A percentile compares a stretch with the other conserved stretches of the same genome.
Conservation (phyloP, 2,888 invertebrate species). For the Caenorhabditis sp. region DNA sequence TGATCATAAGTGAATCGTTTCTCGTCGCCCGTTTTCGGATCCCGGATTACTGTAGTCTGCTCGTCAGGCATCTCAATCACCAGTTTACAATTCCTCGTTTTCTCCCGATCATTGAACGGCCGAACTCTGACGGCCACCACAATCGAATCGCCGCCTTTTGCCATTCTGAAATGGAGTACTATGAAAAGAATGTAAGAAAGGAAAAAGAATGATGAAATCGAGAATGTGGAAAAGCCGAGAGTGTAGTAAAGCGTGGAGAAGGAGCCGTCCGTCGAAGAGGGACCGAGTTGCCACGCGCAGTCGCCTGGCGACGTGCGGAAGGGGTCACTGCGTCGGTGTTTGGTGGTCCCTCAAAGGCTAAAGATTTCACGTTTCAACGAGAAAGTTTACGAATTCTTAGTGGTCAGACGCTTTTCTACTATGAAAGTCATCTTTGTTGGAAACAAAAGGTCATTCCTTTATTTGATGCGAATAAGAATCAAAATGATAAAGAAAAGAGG, state of each 20-base stretch:
- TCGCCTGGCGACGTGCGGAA: not conserved
- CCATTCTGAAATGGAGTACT: slow-evolving; percentile 30
- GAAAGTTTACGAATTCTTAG: too few relatives aligned
- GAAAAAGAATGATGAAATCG: not conserved
- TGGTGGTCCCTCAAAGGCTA: not conserved
- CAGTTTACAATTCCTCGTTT: slow-evolving; percentile 80
- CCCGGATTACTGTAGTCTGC: slow-evolving; percentile 80
- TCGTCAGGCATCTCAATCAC: slow-evolving; percentile 81
- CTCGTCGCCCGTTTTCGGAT: slow-evolving; percentile 80
- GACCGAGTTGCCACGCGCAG: not conserved
- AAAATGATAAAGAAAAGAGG: not conserved
- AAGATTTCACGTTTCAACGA: not conserved
- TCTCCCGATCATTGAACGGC: slow-evolving; percentile 82
- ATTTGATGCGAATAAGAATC: too few relatives aligned
- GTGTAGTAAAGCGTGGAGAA: slow-evolving; percentile 11
- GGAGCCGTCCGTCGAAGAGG: not conserved
- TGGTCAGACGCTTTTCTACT: too few relatives aligned
- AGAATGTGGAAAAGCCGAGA: not conserved
- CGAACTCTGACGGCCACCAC: slow-evolving; percentile 82
- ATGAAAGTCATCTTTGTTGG: too few relatives aligned
- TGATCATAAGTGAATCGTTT: slow-evolving; percentile 82
- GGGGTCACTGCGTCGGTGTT: slow-evolving; percentile 7
- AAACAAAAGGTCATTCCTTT: too few relatives aligned
- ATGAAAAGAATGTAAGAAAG: not conserved
- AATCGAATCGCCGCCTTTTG: slow-evolving; percentile 81